Base-by-base conservation (phyloP, 2,888 invertebrate genomes). In the Meteorus cinctellus region DNA sequence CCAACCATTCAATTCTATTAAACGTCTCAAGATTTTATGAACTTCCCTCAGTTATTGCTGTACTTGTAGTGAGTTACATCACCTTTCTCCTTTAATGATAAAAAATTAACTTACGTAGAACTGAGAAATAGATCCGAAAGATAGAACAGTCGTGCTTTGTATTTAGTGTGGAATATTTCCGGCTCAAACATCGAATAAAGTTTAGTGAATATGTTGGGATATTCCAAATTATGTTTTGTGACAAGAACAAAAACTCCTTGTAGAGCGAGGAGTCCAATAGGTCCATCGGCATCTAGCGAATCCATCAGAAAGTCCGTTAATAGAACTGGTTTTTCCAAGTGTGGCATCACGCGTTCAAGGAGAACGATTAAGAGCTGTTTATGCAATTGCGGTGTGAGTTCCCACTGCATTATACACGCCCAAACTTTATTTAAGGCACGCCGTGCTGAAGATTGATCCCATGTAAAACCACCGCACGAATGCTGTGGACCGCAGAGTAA, bases 121-220 rank as follows among this genome's bases (percentile, higher is more conserved):
- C 96, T 95, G 31, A 99, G 92, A 90, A 99, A 98, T 79, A 97
- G 92, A 87, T 98, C 96, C 0, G 96, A 93, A 76, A 98, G 92
- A 84, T 96, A 95, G 90, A 98, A 95, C 75, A 99, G 94, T 63
- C 97, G 92, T 0, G 95, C 94, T 89, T 96, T 96, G 90, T 96
- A 97, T 84, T 96, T 95, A 14, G 96, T 96, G 85, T 96, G 95
- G 89, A 98, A 96, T 84, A 98, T 94, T 84, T 95, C 95, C 0
- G 97, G 96, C 85, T 96, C 95, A 86, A 98, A 95, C 94, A 99
- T 94, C 27, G 95, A 95, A 91, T 99, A 99, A n/a, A 99, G 92
- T 85, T 98, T 97, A 82, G 94, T 94, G 90, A 97, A 99, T 88
- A 99, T 96, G 88, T 97, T 95, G 0, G 98, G 98, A 90, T 98